Evolutionary conservation across 2,797 vertebrate genomes (phyloP).

Genomic region (Diplodus sargus): DNA sequence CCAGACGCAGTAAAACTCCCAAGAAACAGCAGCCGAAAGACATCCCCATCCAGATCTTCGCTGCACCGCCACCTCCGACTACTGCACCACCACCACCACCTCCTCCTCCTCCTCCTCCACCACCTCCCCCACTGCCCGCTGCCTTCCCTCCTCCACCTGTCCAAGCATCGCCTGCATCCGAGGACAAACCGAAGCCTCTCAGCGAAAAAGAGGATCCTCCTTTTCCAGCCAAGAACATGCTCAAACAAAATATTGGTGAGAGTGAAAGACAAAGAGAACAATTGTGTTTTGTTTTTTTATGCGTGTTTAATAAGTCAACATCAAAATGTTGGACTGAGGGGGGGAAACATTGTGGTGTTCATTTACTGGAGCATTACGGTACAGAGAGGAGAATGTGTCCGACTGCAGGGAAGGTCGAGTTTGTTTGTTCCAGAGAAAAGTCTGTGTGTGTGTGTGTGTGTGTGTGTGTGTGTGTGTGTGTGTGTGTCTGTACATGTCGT

Average conservation of each 20-base stretch:
- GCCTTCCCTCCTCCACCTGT: conserved; percentile 34
- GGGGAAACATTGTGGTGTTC: not conserved
- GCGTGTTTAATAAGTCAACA: not conserved
- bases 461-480: not conserved
- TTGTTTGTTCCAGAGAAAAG: conserved; percentile 31
- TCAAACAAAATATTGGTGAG: conserved; percentile 89
- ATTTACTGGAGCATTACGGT: not conserved
- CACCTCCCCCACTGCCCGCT: conserved; percentile 42
- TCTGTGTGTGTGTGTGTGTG: not conserved
- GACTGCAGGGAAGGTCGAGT: conserved; percentile 24
- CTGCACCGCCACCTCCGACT: conserved; percentile 45
- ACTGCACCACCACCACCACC: conserved; percentile 35
- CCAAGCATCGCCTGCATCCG: conserved; percentile 27
- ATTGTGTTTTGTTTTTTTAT: not conserved
- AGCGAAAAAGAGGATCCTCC: conserved; percentile 66
- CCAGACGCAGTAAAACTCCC: conserved; percentile 52
- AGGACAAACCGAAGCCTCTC: conserved; percentile 79
- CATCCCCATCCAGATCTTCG: conserved; percentile 81
- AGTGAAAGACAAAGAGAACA: not conserved
- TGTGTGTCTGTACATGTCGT: conserved; percentile 22
- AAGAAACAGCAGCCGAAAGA: conserved; percentile 69
- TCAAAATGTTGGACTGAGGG: not conserved
- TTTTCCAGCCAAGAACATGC: conserved; percentile 74
- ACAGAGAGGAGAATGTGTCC: conserved; percentile 9
- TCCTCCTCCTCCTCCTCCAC: conserved; percentile 13